Conservation (phyloP, 2,888 invertebrate species). For the Eristalinus aeneus region DNA sequence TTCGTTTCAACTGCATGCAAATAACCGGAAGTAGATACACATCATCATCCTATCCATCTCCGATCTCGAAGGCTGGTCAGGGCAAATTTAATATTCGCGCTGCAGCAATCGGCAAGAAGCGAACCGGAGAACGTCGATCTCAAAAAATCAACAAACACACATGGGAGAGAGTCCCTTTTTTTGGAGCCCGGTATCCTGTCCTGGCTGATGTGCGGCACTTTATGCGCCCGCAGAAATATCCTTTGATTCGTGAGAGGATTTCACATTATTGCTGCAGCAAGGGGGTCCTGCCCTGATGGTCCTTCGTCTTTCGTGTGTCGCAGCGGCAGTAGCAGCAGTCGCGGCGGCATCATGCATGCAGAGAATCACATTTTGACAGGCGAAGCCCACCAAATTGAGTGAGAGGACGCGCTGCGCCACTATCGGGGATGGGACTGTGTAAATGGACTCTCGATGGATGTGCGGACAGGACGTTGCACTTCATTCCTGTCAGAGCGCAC, state of each 20-base stretch:
- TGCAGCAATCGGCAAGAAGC: conserved; percentile 41
- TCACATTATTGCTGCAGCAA: conserved; percentile 64
- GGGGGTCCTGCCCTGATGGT: conserved; percentile 21
- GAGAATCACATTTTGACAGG: conserved; percentile 68
- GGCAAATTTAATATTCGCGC: conserved; percentile 69
- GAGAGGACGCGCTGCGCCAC: conserved; percentile 30
- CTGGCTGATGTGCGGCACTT: conserved; percentile 59
- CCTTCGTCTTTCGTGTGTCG: conserved; percentile 3
- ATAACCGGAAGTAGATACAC: conserved; percentile 66
- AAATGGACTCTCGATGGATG: conserved; percentile 57
- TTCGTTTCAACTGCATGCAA: conserved; percentile 60
- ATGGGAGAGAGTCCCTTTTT: neutral
- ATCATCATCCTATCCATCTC: conserved; percentile 38
- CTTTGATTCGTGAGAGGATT: conserved; percentile 69
- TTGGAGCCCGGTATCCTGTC: neutral
- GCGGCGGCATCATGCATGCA: conserved; percentile 38
- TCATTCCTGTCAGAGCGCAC: conserved; percentile 34
- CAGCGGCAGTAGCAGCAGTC: neutral
- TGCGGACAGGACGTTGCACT: conserved; percentile 51
- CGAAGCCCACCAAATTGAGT: conserved; percentile 69
- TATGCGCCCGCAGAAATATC: conserved; percentile 70
- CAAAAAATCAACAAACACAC: conserved; percentile 40
- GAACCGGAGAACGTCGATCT: conserved; percentile 2
- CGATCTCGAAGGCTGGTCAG: conserved; percentile 35
- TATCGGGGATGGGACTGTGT: conserved; percentile 20